Evolutionary conservation across 2,888 invertebrate genomes (phyloP).

Genomic region (Ectemnius continuus): DNA sequence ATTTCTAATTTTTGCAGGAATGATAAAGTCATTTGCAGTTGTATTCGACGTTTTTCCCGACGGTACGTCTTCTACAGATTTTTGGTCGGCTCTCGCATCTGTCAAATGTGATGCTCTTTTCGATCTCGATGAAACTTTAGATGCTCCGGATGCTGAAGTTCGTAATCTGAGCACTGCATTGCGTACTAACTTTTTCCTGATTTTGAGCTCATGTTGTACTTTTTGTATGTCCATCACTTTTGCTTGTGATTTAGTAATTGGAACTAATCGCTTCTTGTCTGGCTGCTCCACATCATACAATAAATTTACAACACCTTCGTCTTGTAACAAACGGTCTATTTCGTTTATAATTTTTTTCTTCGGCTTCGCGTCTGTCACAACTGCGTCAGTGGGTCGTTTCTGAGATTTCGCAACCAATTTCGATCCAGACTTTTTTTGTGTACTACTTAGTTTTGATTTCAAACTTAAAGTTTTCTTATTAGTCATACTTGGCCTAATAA

Average conservation of each 20-base stretch:
- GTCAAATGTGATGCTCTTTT: conserved; percentile 77
- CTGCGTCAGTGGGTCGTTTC: conserved; percentile 49
- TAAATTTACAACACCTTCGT: conserved; percentile 93
- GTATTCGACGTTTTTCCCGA: conserved; percentile 54
- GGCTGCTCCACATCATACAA: conserved; percentile 86
- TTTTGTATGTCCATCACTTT: conserved; percentile 76
- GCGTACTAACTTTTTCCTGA: conserved; percentile 82
- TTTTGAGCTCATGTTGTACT: conserved; percentile 74
- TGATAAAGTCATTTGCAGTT: conserved; percentile 68
- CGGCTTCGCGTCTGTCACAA: conserved; percentile 59
- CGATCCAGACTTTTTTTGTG: conserved; percentile 45
- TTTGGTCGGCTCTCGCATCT: conserved; percentile 54
- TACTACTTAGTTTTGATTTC: conserved; percentile 47
- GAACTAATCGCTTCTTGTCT: conserved; percentile 71
- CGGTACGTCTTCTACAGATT: conserved; percentile 43
- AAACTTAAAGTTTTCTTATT: conserved; percentile 48
- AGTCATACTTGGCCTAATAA: conserved; percentile 55
- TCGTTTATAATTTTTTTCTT: conserved; percentile 83
- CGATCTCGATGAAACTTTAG: conserved; percentile 79
- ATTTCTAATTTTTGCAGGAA: conserved; percentile 72
- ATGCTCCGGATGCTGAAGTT: conserved; percentile 76
- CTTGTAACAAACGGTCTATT: conserved; percentile 88
- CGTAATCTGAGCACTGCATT: conserved; percentile 80
- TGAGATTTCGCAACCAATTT: conserved; percentile 52
- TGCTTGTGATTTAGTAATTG: conserved; percentile 74